A percentile compares a stretch with the other conserved stretches of the same genome.
Conservation (phyloP, 2,113 vertebrate species). For the Mirounga angustirostris region DNA sequence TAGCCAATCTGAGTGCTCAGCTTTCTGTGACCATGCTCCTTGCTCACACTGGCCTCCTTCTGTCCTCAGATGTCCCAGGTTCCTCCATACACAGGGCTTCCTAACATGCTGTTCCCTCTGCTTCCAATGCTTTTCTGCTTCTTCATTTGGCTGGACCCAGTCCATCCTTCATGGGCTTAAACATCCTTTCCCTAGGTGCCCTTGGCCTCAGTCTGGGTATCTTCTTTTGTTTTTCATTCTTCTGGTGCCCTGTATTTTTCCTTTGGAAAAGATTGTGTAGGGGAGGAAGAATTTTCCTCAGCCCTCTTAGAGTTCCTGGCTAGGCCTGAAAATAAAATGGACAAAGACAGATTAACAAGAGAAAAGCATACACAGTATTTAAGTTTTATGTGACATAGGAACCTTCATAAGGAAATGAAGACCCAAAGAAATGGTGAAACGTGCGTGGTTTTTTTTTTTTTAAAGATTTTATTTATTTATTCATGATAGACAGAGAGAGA, state of each 20-base stretch:
- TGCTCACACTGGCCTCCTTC: background rate
- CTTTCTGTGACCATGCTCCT: background rate
- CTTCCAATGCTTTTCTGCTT: background rate
- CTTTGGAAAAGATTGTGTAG: background rate
- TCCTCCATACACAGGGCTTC: background rate
- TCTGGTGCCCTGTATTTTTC: background rate
- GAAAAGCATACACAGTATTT: background rate
- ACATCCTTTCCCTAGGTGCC: background rate
- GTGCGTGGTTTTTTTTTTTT: background rate
- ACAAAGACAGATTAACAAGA: background rate
- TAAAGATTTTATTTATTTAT: too few relatives aligned
- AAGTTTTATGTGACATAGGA: background rate
- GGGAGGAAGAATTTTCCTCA: background rate
- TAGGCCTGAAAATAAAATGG: background rate
- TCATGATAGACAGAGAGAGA: too few relatives aligned
- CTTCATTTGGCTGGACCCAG: background rate
- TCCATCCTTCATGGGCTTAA: background rate
- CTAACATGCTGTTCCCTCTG: background rate
- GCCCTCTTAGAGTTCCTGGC: background rate
- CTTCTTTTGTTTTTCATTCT: background rate
- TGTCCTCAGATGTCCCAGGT: background rate
- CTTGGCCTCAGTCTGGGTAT: background rate
- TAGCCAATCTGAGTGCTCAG: background rate
- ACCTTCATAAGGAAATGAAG: background rate
- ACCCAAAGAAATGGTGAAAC: background rate